Conservation (phyloP, 2,113 vertebrate genomes). For the Oreochromis niloticus region DNA sequence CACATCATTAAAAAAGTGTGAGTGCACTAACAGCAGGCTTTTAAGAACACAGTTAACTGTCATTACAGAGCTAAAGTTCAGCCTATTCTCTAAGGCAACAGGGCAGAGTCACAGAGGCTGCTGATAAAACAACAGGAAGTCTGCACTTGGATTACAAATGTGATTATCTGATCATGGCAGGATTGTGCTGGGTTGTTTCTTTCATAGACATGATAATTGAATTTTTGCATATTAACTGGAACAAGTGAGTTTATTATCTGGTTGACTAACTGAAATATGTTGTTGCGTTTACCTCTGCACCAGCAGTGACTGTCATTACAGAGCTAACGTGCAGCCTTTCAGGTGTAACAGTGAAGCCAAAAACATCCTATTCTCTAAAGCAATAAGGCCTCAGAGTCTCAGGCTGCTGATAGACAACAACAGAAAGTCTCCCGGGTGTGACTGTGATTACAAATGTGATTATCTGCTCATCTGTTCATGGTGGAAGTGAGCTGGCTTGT, state of each 20-base stretch:
- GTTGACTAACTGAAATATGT: background rate
- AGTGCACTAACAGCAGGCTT: background rate
- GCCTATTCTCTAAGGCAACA: background rate
- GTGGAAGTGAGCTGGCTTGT: background rate
- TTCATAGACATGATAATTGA: background rate
- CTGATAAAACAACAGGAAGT: background rate
- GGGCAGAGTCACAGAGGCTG: background rate
- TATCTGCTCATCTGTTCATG: background rate
- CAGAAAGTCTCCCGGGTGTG: background rate
- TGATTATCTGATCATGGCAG: background rate
- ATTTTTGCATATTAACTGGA: background rate
- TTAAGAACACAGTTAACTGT: background rate
- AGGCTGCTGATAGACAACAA: background rate
- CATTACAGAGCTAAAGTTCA: background rate
- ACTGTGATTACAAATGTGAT: background rate
- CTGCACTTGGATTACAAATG: background rate
- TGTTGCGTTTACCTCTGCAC: background rate
- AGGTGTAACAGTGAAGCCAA: background rate
- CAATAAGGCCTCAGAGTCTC: background rate
- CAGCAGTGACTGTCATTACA: background rate
- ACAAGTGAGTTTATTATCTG: background rate
- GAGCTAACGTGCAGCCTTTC: background rate
- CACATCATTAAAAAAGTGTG: slow-evolving; percentile 1
- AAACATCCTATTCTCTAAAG: background rate
- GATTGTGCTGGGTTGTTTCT: background rate